Conservation (phyloP, 92 coral and sea anemone genomes). For the Micromussa lordhowensis region DNA sequence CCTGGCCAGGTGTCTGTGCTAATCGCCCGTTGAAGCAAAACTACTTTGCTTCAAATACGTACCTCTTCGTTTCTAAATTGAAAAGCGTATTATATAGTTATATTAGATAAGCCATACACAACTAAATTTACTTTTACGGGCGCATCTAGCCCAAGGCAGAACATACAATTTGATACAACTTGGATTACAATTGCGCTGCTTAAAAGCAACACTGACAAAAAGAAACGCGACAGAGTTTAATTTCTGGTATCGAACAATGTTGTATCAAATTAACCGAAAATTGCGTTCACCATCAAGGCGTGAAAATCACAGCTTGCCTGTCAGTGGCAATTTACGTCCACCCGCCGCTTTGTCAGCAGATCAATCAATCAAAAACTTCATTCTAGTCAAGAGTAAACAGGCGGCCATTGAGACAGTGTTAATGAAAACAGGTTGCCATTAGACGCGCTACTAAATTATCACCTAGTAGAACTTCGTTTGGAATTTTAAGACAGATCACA, state of each 20-base stretch:
- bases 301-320: not conserved
- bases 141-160: slow-evolving; percentile 11
- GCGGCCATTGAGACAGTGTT: slow-evolving; percentile 3
- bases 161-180: not conserved
- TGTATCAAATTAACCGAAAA: not conserved
- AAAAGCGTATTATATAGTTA: not conserved
- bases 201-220: not conserved
- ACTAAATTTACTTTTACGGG: not conserved
- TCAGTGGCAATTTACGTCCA: slow-evolving; percentile 17
- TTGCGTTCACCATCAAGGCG: slow-evolving; percentile 18
- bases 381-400: not conserved
- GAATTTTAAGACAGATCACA: too few relatives aligned
- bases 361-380: not conserved
- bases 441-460: slow-evolving; percentile 16
- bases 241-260: not conserved
- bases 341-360: slow-evolving; percentile 4
- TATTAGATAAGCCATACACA: not conserved
- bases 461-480: not conserved
- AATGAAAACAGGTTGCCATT: slow-evolving; percentile 19
- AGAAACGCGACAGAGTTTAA: not conserved
- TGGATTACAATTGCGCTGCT: not conserved
- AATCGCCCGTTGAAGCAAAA: not conserved
- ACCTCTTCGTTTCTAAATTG: too few relatives aligned
- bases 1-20: not conserved
- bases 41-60: not conserved